A percentile compares a stretch with the other conserved stretches of the same genome.
Conservation (phyloP, 2,797 vertebrate genomes). For the Emydoidea blandingii region DNA sequence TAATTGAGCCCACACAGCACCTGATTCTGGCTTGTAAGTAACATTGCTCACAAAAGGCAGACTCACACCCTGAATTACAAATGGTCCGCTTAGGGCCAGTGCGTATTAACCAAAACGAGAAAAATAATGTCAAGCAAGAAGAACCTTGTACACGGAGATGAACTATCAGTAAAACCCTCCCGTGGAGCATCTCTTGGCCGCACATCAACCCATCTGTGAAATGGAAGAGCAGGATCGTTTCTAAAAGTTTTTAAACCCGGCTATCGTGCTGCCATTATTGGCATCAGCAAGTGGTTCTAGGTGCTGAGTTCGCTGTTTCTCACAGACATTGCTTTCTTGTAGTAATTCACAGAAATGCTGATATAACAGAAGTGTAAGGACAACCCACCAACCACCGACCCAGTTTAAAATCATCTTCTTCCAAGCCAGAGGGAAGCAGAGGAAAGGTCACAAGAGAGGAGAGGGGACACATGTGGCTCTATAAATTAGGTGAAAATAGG, state of each 20-base stretch:
- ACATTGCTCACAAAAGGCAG: not conserved
- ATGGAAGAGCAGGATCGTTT: conserved; percentile 11
- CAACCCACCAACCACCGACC: not conserved
- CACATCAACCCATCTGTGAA: not conserved
- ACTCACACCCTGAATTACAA: not conserved
- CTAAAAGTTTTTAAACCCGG: conserved; percentile 4
- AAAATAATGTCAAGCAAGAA: conserved; percentile 37
- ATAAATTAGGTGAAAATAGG: conserved; percentile 4
- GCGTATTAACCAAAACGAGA: conserved; percentile 39
- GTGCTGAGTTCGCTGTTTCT: not conserved
- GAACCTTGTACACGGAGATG: not conserved
- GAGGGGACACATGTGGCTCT: not conserved
- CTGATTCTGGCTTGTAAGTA: not conserved
- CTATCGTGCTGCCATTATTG: not conserved
- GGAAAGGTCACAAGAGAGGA: not conserved
- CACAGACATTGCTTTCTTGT: not conserved
- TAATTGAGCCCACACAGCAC: not conserved
- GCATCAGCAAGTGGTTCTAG: not conserved
- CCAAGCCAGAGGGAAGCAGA: not conserved
- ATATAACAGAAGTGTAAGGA: not conserved
- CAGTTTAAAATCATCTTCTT: not conserved
- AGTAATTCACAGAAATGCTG: not conserved
- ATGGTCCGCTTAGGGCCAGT: conserved; percentile 35
- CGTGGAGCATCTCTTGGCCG: conserved; percentile 39
- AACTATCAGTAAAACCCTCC: conserved; percentile 34